These are phyloP conservation scores for Drosophila ogumai DNA, from an alignment of 1,140 invertebrate genomes.

Conservation along the genomic window DNA sequence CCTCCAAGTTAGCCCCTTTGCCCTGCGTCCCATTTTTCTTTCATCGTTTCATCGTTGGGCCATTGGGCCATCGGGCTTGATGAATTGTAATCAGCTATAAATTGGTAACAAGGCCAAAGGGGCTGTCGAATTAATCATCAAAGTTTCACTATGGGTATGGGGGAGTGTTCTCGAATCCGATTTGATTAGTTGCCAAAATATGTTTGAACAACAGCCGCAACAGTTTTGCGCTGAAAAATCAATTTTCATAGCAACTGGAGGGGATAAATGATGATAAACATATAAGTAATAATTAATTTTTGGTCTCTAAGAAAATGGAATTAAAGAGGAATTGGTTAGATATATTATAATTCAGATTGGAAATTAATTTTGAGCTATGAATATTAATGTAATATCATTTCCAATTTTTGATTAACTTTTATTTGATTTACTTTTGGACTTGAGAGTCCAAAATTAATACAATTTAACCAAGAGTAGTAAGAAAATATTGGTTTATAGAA, in stretches of 20 bases:
- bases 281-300: slow-evolving; percentile 3
- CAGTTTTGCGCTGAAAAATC: slow-evolving; percentile 28
- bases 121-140: slow-evolving; percentile 48
- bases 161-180: slow-evolving; percentile 11
- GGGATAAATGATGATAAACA: slow-evolving; percentile 2
- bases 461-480: too few species aligned
- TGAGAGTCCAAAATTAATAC: too few species aligned
- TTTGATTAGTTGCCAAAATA: slow-evolving; percentile 53
- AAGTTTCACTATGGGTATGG: slow-evolving; percentile 25
- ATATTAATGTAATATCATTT: too few species aligned
- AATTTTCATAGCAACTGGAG: slow-evolving; percentile 1
- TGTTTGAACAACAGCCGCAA: slow-evolving; percentile 27
- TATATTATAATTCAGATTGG: neutral
- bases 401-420: too few species aligned
- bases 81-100: slow-evolving; percentile 78
- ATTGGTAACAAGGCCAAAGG: slow-evolving; percentile 54
- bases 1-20: slow-evolving; percentile 13
- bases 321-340: too few species aligned
- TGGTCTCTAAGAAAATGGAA: neutral
- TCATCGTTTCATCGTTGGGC: slow-evolving; percentile 1
- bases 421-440: too few species aligned
- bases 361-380: too few species aligned
- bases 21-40: neutral
- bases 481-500: too few species aligned
- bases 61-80: slow-evolving; percentile 37